phyloP scores from a whole-genome alignment of 2,888 invertebrate genomes.

The Fissipunctia ypsillon region DNA sequence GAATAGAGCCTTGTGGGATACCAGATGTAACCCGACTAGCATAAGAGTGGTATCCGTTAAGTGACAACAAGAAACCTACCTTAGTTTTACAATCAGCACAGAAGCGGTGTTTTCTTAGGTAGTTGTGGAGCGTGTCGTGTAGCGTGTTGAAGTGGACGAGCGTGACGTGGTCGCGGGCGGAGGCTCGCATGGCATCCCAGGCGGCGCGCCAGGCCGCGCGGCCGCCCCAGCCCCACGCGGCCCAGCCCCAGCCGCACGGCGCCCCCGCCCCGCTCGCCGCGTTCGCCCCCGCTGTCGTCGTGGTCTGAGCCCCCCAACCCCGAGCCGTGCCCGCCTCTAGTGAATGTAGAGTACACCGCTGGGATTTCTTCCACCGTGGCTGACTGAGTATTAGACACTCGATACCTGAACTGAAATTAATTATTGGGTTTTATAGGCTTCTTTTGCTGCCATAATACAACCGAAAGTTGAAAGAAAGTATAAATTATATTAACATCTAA shows the following conservation, averaged over 20 bases:
- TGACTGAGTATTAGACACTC: constrained; percentile 95
- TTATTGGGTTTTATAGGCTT: neutral
- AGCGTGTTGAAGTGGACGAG: constrained; percentile 96
- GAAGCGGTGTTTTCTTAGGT: constrained; percentile 97
- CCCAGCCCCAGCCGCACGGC: constrained; percentile 94
- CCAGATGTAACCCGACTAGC: too few species aligned
- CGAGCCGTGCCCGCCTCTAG: constrained; percentile 96
- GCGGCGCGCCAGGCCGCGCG: constrained; percentile 94
- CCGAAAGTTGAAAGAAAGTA: neutral
- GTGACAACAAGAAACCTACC: constrained; percentile 86
- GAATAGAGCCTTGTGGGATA: too few species aligned
- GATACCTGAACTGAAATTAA: constrained; percentile 91
- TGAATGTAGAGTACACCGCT: constrained; percentile 96
- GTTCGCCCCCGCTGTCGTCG: constrained; percentile 90
- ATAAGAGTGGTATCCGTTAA: too few species aligned
- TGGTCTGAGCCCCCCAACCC: constrained; percentile 86
- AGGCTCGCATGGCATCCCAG: constrained; percentile 95
- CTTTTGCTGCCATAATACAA: neutral
- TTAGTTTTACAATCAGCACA: constrained; percentile 98
- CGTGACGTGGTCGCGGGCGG: constrained; percentile 95
- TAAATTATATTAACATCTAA: neutral
- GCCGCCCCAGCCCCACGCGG: constrained; percentile 92
- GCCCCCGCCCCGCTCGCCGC: constrained; percentile 88
- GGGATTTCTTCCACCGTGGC: constrained; percentile 96
- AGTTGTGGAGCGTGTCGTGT: constrained; percentile 96